Evolutionary conservation across 1,140 invertebrate genomes (phyloP).

Genomic region (Zaprionus camerounensis): DNA sequence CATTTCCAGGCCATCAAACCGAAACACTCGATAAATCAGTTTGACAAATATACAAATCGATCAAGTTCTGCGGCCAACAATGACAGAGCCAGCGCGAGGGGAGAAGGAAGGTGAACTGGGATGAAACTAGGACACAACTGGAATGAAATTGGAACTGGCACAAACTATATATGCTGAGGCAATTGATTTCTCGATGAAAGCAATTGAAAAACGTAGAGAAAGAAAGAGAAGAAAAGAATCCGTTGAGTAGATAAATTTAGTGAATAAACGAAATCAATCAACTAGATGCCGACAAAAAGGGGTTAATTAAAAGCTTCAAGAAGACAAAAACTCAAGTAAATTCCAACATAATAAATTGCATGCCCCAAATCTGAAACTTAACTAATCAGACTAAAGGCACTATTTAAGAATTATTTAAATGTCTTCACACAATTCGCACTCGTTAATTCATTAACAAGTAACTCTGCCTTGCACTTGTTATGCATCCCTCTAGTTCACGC

Average conservation of each 20-base stretch:
- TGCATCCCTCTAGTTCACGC: not conserved
- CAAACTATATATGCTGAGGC: not conserved
- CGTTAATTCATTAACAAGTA: not conserved
- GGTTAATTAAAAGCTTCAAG: not conserved
- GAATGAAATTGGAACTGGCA: not conserved
- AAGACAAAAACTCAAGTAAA: not conserved
- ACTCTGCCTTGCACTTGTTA: not conserved
- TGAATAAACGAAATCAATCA: conserved; percentile 8
- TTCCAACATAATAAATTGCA: not conserved
- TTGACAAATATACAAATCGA: conserved; percentile 78
- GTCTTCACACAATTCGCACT: not conserved
- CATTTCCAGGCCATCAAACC: conserved; percentile 75
- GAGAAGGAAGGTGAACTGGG: not conserved
- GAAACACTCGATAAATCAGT: conserved; percentile 75
- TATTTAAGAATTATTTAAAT: not conserved
- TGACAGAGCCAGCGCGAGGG: not conserved
- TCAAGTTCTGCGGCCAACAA: conserved; percentile 53
- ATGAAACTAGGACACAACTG: not conserved
- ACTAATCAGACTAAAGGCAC: not conserved
- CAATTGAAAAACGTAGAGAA: not conserved
- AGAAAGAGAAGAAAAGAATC: not conserved
- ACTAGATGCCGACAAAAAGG: not conserved
- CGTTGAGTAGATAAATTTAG: not conserved
- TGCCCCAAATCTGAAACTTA: not conserved
- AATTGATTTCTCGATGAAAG: not conserved